These are phyloP conservation scores for Lipophrys pholis DNA, from an alignment of 2,113 vertebrate genomes.

Conservation along the genomic window DNA sequence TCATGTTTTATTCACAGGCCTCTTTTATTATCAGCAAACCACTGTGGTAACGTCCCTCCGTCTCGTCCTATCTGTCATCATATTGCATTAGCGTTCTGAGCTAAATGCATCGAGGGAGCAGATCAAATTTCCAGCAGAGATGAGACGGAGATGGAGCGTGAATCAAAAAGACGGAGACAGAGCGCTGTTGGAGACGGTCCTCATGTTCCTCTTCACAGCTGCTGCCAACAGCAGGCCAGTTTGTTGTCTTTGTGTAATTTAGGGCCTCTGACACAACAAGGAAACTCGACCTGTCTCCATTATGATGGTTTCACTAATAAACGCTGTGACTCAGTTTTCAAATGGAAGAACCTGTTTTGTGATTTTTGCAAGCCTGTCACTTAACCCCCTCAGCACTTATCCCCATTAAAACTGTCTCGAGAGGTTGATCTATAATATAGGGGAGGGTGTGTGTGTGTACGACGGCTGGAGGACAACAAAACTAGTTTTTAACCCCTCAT, in stretches of 20 bases:
- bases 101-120: conserved; percentile 40
- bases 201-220: conserved; percentile 55
- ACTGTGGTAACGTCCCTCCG: conserved; percentile 47
- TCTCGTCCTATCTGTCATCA: conserved; percentile 63
- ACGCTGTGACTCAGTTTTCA: conserved; percentile 47
- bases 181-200: conserved; percentile 38
- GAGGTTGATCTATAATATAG: conserved; percentile 6
- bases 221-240: conserved; percentile 59
- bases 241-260: conserved; percentile 49
- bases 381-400: conserved; percentile 49
- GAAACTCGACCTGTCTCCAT: conserved; percentile 61
- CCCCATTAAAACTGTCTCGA: conserved; percentile 42
- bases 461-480: conserved; percentile 36
- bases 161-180: conserved; percentile 45
- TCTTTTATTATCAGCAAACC: conserved; percentile 42
- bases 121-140: conserved; percentile 57
- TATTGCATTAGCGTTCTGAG: conserved; percentile 49
- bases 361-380: conserved; percentile 62
- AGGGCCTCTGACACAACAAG: conserved; percentile 59
- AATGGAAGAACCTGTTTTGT: conserved; percentile 62
- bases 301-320: conserved; percentile 62
- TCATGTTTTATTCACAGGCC: conserved; percentile 50
- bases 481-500: too few relatives aligned
- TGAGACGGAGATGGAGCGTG: conserved; percentile 52
- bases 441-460: not conserved